Base-by-base conservation (phyloP, 2,797 vertebrate species). In the Anolis apletophallus region DNA sequence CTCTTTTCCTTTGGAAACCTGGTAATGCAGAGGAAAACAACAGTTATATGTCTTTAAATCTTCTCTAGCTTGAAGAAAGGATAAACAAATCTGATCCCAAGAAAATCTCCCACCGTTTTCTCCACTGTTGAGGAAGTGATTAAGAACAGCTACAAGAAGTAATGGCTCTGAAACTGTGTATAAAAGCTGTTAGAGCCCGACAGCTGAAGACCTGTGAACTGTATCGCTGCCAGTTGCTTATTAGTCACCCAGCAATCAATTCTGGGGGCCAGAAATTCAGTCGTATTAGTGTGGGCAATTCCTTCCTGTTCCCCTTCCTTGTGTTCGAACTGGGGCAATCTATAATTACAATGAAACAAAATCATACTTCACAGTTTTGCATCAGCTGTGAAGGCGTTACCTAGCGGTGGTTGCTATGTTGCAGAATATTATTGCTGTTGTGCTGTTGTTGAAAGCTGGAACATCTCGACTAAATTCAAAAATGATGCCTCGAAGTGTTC, bases 1-100 rank as follows among this genome's bases (percentile, higher is more conserved):
- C 83, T 69, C 0, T 80, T 75, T 86, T 89, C 84, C 64, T 32
- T 54, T 50, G 81, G 85, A 90, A 93, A 40, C 5, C 17, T 81
- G 23, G 8, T 67, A 54, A 57, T 83, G 69, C 82, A 87, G 46
- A 59, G 71, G 26, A 82, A 64, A 57, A 91, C 87, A 9, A 81
- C 64, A 75, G 3, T 46, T 81, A 57, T 59, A 59, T 21, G 57
- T 80, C 40, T 90, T 90, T 59, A 90, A 88, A 87, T 77, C 29
- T 34, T 71, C 6, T 6, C 3, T 11, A 74, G 8, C 23, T 81
- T 79, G 86, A 86, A 83, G 74, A 74, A 61, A 55, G 3, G 50
- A 83, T 83, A 90, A 78, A 80, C 29, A 64, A 54, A 76, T 54
- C 55, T 74, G 54, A n/a, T 17, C 81, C 19, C 34, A 68, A 76